Conservation (phyloP, 2,888 invertebrate species). For the Poecilus cupreus region DNA sequence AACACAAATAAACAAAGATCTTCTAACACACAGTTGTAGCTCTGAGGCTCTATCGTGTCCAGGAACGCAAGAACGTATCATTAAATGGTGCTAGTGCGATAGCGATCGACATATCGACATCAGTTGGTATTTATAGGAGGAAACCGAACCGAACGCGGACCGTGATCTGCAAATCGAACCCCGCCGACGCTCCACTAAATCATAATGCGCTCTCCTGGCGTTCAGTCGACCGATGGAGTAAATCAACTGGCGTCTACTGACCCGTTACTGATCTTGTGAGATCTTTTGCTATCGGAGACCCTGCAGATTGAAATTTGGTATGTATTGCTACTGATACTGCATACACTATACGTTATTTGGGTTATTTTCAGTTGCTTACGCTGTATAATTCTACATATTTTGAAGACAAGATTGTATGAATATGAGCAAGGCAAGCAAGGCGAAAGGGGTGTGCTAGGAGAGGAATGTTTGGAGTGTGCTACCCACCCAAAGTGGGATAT, state of each 20-base stretch:
- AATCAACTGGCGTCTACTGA: not conserved
- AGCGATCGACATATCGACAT: constrained; percentile 38
- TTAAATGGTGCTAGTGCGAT: constrained; percentile 35
- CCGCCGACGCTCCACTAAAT: constrained; percentile 33
- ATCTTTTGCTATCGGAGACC: no score
- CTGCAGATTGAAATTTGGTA: no score
- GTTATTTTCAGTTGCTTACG: no score
- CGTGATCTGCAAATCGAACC: not conserved
- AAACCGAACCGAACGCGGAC: not conserved
- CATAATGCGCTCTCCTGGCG: constrained; percentile 15
- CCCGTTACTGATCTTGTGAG: not conserved
- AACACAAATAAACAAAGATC: no score
- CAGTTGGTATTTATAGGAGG: constrained; percentile 41
- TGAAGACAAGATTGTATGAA: no score
- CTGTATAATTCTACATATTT: no score
- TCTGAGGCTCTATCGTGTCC: not conserved
- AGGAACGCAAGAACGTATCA: constrained; percentile 35
- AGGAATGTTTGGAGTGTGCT: no score
- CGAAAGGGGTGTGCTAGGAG: no score
- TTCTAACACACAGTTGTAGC: not conserved
- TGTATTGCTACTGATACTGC: no score
- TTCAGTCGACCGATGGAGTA: not conserved
- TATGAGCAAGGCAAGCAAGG: no score
- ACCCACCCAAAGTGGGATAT: no score
- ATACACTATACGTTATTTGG: no score